These are phyloP conservation scores for Blastobasis adustella DNA, from an alignment of 2,888 invertebrate genomes.

Conservation along the genomic window DNA sequence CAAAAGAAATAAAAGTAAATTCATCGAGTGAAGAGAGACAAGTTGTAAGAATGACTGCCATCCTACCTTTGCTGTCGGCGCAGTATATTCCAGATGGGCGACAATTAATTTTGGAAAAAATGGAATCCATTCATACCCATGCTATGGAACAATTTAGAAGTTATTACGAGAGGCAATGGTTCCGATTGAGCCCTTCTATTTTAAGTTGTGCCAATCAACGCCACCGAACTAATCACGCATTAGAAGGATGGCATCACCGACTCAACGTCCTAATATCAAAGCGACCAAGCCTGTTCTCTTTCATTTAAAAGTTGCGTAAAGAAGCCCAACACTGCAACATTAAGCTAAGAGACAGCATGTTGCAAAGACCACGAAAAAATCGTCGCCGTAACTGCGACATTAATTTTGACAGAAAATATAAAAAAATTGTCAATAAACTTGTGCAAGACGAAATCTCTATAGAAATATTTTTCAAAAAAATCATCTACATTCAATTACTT, in stretches of 20 bases:
- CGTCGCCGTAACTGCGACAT: background rate
- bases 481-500: background rate
- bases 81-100: constrained; percentile 1
- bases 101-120: background rate
- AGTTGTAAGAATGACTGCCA: background rate
- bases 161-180: constrained; percentile 7
- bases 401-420: no score
- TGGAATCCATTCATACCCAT: constrained; percentile 1
- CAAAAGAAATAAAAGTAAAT: background rate
- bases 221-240: constrained; percentile 9
- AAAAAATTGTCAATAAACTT: no score
- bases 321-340: constrained; percentile 10
- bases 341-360: constrained; percentile 4
- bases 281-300: constrained; percentile 7
- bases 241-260: constrained; percentile 10
- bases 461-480: background rate
- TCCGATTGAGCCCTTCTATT: constrained; percentile 4
- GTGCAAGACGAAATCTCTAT: background rate
- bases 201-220: constrained; percentile 9
- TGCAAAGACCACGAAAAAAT: constrained; percentile 4
- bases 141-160: constrained; percentile 3
- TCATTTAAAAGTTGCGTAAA: constrained; percentile 9
- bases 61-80: constrained; percentile 1
- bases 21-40: constrained; percentile 1
- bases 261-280: constrained; percentile 9